phyloP scores from a whole-genome alignment of 23 tunicate species.

The Phallusia fumigata region DNA sequence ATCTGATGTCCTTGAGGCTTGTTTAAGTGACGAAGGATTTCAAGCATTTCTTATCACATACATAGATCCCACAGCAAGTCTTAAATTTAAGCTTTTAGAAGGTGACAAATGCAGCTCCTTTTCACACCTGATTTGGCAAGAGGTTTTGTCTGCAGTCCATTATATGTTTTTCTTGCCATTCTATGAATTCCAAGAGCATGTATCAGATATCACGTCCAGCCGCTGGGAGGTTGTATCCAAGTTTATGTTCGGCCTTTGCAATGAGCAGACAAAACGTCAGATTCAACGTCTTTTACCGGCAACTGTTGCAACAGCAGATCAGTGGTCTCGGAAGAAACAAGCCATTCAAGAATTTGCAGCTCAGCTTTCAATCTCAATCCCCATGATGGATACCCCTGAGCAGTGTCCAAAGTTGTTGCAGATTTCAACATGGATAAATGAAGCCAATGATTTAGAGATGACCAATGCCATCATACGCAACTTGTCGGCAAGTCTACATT shows the following conservation, averaged over 20 bases:
- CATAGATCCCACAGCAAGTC: background rate
- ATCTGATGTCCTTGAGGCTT: background rate
- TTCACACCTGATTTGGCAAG: conserved; percentile 1
- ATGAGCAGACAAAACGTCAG: background rate
- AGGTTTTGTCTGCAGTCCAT: conserved; percentile 11
- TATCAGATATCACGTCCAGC: background rate
- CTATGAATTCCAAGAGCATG: conserved; percentile 5
- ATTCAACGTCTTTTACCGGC: too few species aligned
- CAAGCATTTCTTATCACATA: conserved; percentile 13
- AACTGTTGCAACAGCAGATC: too few species aligned
- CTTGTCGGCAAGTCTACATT: background rate
- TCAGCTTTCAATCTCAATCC: too few species aligned
- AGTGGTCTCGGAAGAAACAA: too few species aligned
- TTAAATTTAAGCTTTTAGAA: too few species aligned
- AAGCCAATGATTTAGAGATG: background rate
- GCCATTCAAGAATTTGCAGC: too few species aligned
- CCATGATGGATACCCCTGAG: background rate
- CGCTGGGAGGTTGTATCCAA: conserved; percentile 15
- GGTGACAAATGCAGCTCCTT: conserved; percentile 10
- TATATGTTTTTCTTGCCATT: background rate
- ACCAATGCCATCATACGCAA: background rate
- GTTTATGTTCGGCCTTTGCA: conserved; percentile 17
- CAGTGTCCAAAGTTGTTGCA: background rate
- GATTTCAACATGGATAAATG: background rate
- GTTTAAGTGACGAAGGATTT: background rate